These are phyloP conservation scores for Mastomys coucha DNA, from an alignment of 2,113 vertebrate genomes.

Conservation along the genomic window DNA sequence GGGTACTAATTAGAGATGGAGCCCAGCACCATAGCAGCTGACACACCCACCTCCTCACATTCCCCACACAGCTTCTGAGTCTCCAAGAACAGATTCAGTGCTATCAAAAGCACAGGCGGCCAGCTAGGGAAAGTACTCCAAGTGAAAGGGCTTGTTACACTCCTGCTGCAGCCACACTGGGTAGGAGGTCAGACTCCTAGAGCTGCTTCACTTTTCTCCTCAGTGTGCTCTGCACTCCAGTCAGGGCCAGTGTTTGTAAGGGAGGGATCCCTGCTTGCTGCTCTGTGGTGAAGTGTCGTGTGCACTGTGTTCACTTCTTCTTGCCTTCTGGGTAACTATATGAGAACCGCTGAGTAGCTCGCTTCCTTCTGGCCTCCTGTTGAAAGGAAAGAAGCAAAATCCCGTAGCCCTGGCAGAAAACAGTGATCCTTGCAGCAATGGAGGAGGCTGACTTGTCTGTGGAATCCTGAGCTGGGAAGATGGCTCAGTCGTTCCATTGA, in stretches of 20 bases:
- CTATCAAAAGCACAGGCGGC: neutral
- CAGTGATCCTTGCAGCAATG: neutral
- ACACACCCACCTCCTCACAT: neutral
- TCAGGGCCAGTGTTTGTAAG: neutral
- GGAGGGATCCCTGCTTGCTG: neutral
- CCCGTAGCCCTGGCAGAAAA: neutral
- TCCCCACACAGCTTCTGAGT: neutral
- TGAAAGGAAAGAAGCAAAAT: slow-evolving; percentile 13
- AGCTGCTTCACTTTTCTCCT: neutral
- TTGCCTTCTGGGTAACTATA: neutral
- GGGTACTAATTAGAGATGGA: slow-evolving; percentile 63
- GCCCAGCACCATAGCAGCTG: neutral
- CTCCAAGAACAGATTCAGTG: neutral
- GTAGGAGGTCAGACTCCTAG: neutral
- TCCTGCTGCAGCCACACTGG: fast-evolving
- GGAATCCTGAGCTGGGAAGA: neutral
- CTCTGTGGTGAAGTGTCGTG: fast-evolving
- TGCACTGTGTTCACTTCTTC: neutral
- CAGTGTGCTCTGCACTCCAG: neutral
- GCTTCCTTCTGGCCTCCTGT: neutral
- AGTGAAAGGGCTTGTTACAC: neutral
- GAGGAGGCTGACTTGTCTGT: neutral
- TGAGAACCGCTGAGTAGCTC: neutral
- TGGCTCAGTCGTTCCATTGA: neutral
- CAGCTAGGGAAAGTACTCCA: neutral